These are phyloP conservation scores for Gasterosteus aculeatus DNA, from an alignment of 2,113 vertebrate species.

Conservation along the genomic window DNA sequence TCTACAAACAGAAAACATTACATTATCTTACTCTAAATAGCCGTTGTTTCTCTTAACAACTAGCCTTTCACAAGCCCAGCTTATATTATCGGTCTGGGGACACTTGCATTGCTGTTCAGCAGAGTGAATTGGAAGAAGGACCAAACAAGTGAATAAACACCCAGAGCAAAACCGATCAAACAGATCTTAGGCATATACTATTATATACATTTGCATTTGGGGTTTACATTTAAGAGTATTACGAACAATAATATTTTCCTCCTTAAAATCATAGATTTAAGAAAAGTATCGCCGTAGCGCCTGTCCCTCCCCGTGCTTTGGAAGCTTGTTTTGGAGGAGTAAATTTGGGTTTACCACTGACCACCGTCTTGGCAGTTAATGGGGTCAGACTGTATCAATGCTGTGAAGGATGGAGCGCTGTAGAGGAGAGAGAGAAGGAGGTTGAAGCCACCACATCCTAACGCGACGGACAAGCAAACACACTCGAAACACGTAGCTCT, in stretches of 20 bases:
- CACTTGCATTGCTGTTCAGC: neutral
- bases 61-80: neutral
- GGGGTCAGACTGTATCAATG: neutral
- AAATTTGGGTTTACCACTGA: slow-evolving; percentile 17
- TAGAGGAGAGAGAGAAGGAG: neutral
- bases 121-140: neutral
- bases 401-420: neutral
- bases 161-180: neutral
- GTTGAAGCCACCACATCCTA: neutral
- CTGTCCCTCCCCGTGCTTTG: neutral
- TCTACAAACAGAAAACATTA: neutral
- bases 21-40: neutral
- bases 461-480: neutral
- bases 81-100: neutral
- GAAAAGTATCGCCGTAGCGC: neutral
- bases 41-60: neutral
- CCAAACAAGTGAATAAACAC: neutral
- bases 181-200: neutral
- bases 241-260: neutral
- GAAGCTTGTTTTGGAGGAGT: slow-evolving; percentile 4
- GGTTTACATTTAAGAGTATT: neutral
- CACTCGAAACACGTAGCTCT: slow-evolving; percentile 3
- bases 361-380: neutral
- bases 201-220: too few species aligned
- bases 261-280: neutral